These are phyloP conservation scores for Heliconius nattereri DNA, from an alignment of 1,140 invertebrate species.

Conservation along the genomic window DNA sequence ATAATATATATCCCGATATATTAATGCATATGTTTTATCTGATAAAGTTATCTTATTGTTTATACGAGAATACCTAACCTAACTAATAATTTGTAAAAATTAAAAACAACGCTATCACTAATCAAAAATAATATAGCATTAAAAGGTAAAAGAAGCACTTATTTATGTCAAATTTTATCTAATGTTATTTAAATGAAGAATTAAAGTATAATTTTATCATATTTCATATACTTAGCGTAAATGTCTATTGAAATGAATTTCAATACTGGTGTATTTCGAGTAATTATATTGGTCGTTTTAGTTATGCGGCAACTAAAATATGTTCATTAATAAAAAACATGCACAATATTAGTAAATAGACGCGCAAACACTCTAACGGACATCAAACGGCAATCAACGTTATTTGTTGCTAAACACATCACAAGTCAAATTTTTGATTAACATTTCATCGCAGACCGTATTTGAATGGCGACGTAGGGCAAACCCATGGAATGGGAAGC, in stretches of 20 bases:
- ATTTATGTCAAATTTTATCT: not conserved
- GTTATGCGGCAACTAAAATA: not conserved
- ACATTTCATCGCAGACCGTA: conserved; percentile 72
- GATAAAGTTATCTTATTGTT: conserved; percentile 21
- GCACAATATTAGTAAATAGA: conserved; percentile 36
- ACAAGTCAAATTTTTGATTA: conserved; percentile 35
- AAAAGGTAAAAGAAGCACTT: not conserved
- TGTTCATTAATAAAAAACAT: conserved; percentile 15
- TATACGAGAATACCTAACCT: not conserved
- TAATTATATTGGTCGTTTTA: not conserved
- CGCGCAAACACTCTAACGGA: not conserved
- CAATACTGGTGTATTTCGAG: not conserved
- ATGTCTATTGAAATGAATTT: not conserved
- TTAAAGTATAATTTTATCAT: not conserved
- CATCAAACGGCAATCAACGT: conserved; percentile 30
- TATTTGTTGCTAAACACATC: conserved; percentile 43
- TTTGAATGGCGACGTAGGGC: conserved; percentile 80
- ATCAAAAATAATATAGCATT: not conserved
- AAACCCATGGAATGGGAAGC: conserved; percentile 77
- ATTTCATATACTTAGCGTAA: not conserved
- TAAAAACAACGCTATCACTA: not conserved
- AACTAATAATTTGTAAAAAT: not conserved
- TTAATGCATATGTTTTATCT: conserved; percentile 14
- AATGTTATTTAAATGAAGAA: not conserved
- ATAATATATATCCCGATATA: conserved; percentile 27